Evolutionary conservation across 2,888 invertebrate genomes (phyloP).

Genomic region (Lepidocyrtinus sp.): DNA sequence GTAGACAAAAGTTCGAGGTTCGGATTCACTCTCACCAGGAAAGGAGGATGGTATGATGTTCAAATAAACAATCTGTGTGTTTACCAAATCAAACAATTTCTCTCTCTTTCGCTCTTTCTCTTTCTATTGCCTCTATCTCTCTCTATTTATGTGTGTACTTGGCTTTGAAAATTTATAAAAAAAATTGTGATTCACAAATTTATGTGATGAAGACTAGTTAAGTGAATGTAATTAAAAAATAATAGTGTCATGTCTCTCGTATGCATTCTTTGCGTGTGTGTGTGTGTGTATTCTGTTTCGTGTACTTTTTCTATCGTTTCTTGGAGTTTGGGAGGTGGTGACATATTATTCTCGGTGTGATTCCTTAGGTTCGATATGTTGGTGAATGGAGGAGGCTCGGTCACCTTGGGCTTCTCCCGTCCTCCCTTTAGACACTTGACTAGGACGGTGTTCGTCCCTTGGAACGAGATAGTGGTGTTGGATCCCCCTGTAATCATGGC

Average conservation of each 20-base stretch:
- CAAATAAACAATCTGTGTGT: constrained; percentile 30
- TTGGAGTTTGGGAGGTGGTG: no score
- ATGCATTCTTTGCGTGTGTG: no score
- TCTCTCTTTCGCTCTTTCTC: constrained; percentile 8
- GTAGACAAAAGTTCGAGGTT: constrained; percentile 94
- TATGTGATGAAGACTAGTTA: no score
- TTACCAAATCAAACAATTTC: no score
- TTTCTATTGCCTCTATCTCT: background rate
- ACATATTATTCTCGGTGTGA: background rate
- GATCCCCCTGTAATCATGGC: constrained; percentile 86
- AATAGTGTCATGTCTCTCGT: no score
- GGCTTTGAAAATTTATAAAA: background rate
- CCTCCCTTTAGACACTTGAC: constrained; percentile 93
- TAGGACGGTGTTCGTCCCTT: constrained; percentile 93
- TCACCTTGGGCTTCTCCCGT: constrained; percentile 95
- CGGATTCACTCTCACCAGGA: constrained; percentile 94
- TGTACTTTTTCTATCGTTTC: no score
- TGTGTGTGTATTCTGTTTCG: no score
- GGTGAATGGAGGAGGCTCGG: constrained; percentile 98
- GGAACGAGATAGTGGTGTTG: constrained; percentile 97
- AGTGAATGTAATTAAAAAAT: no score
- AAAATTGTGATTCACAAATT: background rate
- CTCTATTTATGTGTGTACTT: background rate
- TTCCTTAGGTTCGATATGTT: constrained; percentile 96
- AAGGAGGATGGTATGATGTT: constrained; percentile 91